phyloP scores from a whole-genome alignment of 2,113 vertebrate species.

The Neodon shergylaensis region DNA sequence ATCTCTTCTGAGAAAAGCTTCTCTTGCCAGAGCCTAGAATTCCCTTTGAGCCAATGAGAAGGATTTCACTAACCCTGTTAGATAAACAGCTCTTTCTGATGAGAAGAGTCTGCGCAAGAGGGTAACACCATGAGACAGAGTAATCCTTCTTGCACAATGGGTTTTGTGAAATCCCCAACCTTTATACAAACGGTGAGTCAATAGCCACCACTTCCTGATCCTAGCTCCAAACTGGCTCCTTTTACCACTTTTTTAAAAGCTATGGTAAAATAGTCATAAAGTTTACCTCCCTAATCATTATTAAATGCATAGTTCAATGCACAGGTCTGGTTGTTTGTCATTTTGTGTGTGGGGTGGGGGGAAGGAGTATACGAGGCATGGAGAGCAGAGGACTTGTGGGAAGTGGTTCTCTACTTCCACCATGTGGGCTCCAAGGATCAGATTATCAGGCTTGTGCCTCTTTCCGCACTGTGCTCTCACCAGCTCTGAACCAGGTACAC shows the following conservation, averaged over 20 bases:
- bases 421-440: neutral
- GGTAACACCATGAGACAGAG: neutral
- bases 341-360: neutral
- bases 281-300: too few relatives aligned
- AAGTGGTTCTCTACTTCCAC: neutral
- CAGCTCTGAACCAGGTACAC: neutral
- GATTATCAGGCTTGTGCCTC: neutral
- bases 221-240: neutral
- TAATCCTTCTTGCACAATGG: neutral
- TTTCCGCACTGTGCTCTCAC: neutral
- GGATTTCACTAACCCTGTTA: neutral
- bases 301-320: neutral
- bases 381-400: too few relatives aligned
- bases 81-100: neutral
- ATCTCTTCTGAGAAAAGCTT: neutral
- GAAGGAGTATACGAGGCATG: too few relatives aligned
- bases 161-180: neutral
- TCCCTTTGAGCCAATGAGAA: conserved; percentile 3
- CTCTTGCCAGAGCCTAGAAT: neutral
- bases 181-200: neutral
- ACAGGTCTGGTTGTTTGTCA: neutral
- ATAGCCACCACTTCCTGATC: neutral
- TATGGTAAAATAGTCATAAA: neutral
- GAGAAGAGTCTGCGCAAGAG: conserved; percentile 7
- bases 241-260: neutral